Evolutionary conservation across 1,140 invertebrate genomes (phyloP).

Genomic region (Scylla paramamosain): DNA sequence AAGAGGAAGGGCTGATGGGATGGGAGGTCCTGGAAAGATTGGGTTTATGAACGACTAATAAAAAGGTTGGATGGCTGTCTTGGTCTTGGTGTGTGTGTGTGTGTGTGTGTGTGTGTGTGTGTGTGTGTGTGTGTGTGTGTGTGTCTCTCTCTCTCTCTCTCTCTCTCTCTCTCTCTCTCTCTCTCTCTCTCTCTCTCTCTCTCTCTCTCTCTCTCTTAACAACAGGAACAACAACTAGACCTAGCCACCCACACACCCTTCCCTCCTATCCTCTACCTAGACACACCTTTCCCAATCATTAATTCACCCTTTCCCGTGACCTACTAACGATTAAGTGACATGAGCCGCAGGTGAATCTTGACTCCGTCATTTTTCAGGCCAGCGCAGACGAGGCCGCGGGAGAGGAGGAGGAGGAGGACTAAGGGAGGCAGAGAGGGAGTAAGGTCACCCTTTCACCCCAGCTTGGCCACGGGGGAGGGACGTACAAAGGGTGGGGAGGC

Average conservation of each 20-base stretch:
- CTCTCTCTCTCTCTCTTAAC: too few species aligned
- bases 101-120: constrained; percentile 3
- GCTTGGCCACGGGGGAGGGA: not conserved
- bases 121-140: not conserved
- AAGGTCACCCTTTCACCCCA: constrained; percentile 10
- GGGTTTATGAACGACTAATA: not conserved
- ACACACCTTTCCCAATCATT: not conserved
- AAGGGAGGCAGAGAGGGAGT: not conserved
- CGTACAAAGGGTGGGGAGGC: not conserved
- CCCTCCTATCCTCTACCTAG: not conserved
- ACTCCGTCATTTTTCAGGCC: too few species aligned
- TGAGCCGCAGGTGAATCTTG: too few species aligned
- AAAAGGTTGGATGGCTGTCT: not conserved
- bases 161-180: not conserved
- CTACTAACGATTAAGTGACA: not conserved
- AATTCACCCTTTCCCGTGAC: not conserved
- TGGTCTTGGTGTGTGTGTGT: not conserved
- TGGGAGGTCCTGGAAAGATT: not conserved
- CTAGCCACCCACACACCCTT: not conserved
- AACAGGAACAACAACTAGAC: too few species aligned
- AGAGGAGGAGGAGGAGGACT: not conserved
- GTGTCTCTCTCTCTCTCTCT: not conserved
- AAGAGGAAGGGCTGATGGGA: not conserved
- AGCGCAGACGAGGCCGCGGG: too few species aligned
- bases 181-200: not conserved